phyloP scores from a whole-genome alignment of 23 tunicate species.

The Phallusia fumigata region DNA sequence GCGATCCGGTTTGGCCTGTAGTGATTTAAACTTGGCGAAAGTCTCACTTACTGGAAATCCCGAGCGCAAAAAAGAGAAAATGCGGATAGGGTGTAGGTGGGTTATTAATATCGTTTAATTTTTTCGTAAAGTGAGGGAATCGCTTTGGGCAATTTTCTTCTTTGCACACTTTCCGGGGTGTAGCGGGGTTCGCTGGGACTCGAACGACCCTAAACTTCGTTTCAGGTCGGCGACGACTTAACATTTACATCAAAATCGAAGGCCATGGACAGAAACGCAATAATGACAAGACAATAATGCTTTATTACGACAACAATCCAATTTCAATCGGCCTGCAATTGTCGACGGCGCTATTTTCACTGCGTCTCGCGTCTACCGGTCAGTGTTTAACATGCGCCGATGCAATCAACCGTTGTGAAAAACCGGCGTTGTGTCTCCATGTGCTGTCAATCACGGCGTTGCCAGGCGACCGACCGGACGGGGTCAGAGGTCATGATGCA shows the following conservation, averaged over 20 bases:
- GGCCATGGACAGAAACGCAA: conserved; percentile 8
- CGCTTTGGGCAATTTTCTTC: too few relatives aligned
- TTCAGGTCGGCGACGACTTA: neutral
- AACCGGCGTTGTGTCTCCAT: neutral
- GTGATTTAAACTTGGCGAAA: too few relatives aligned
- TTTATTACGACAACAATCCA: conserved; percentile 22
- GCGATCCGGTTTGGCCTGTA: too few relatives aligned
- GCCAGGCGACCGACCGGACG: neutral
- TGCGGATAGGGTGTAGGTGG: too few relatives aligned
- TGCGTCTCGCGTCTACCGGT: neutral
- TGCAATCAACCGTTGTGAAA: neutral
- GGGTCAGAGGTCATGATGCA: conserved; percentile 42
- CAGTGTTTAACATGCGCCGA: neutral
- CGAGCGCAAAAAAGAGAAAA: too few relatives aligned
- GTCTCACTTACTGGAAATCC: too few relatives aligned
- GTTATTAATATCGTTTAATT: too few relatives aligned
- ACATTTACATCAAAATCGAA: conserved; percentile 11
- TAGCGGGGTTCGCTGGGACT: too few relatives aligned
- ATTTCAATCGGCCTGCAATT: conserved; percentile 2
- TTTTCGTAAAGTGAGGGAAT: too few relatives aligned
- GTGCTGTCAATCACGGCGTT: conserved; percentile 3
- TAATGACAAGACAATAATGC: conserved; percentile 12
- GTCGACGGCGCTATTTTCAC: conserved; percentile 13
- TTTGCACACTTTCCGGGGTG: too few relatives aligned
- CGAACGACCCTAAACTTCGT: too few relatives aligned